phyloP scores from a whole-genome alignment of 2,888 invertebrate genomes.

The Amblyteles armatorius region DNA sequence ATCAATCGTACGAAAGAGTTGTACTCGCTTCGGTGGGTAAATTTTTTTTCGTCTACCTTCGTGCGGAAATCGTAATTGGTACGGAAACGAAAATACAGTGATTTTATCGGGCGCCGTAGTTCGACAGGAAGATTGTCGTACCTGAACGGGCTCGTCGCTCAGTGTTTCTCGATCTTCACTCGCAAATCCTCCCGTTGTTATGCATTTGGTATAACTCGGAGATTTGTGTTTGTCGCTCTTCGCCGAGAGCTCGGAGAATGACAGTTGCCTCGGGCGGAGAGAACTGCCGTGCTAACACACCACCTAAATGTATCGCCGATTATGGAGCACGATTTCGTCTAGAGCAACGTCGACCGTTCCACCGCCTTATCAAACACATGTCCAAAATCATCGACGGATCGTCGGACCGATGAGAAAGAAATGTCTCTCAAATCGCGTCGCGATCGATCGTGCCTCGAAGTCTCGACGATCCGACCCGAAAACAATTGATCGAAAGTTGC shows the following conservation, averaged over 20 bases:
- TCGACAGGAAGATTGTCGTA: conserved; percentile 29
- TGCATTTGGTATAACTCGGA: conserved; percentile 75
- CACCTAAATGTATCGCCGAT: conserved; percentile 5
- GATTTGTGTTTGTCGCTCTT: conserved; percentile 48
- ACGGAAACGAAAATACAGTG: conserved; percentile 33
- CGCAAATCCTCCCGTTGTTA: conserved; percentile 72
- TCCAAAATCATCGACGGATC: not conserved
- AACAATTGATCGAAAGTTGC: not conserved
- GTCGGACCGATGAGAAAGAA: not conserved
- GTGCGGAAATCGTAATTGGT: conserved; percentile 32
- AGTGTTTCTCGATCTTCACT: conserved; percentile 71
- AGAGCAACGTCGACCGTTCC: not conserved
- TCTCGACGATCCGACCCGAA: not conserved
- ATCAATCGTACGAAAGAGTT: conserved; percentile 61
- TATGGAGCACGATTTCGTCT: not conserved
- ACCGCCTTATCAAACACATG: not conserved
- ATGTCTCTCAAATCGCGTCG: not conserved
- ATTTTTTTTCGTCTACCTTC: not conserved
- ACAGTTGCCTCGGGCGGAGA: conserved; percentile 79
- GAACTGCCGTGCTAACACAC: conserved; percentile 30
- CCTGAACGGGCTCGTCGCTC: conserved; percentile 61
- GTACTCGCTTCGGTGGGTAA: conserved; percentile 30
- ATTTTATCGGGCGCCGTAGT: not conserved
- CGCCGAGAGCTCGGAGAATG: conserved; percentile 76
- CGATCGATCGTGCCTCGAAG: not conserved